These are phyloP conservation scores for Drosophila austrosaltans DNA, from an alignment of 2,888 invertebrate species.

Conservation along the genomic window DNA sequence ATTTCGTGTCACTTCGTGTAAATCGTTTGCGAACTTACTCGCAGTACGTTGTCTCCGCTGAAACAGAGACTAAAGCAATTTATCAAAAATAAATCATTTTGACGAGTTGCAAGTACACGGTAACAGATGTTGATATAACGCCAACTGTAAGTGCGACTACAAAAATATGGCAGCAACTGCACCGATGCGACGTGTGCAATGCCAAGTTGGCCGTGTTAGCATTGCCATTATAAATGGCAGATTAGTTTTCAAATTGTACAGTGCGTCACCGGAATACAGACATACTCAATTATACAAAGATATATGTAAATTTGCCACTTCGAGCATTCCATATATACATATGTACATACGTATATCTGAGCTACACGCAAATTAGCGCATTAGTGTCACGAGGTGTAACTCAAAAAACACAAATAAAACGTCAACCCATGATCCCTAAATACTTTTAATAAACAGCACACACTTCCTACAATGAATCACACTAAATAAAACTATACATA, in stretches of 20 bases:
- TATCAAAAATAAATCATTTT: slow-evolving; percentile 83
- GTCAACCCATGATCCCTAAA: not conserved
- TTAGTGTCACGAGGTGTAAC: slow-evolving; percentile 59
- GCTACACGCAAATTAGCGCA: slow-evolving; percentile 75
- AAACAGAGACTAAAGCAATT: slow-evolving; percentile 68
- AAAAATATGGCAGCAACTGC: slow-evolving; percentile 22
- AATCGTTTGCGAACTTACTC: slow-evolving; percentile 77
- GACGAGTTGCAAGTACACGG: slow-evolving; percentile 64
- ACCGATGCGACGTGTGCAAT: slow-evolving; percentile 24
- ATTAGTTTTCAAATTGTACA: slow-evolving; percentile 80
- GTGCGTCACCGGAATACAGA: slow-evolving; percentile 56
- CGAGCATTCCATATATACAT: slow-evolving; percentile 35
- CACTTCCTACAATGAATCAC: no score
- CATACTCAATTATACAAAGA: slow-evolving; percentile 8
- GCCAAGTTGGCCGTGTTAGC: slow-evolving; percentile 75
- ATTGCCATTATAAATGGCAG: slow-evolving; percentile 76
- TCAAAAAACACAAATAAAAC: not conserved
- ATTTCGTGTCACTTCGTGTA: slow-evolving; percentile 81
- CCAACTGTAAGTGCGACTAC: slow-evolving; percentile 50
- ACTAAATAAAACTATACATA: no score
- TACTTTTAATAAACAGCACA: not conserved
- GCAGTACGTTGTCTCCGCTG: slow-evolving; percentile 40
- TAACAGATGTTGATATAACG: slow-evolving; percentile 27
- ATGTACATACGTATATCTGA: slow-evolving; percentile 52
- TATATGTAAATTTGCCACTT: slow-evolving; percentile 13